Base-by-base conservation (phyloP, 2,113 vertebrate species). In the Rhizomys pruinosus region DNA sequence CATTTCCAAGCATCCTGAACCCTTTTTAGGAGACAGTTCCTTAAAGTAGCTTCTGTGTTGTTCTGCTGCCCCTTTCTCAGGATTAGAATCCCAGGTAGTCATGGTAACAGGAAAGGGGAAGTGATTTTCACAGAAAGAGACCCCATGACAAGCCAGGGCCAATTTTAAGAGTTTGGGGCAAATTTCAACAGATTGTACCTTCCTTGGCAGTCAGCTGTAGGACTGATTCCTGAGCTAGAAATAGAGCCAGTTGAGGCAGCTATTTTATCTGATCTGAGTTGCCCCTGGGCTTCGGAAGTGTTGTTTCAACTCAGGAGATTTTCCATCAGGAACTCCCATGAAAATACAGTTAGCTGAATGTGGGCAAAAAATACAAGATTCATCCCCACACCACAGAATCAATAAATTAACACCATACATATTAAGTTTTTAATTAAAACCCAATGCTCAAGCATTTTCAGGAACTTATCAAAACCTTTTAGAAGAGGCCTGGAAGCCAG, bases 381-480 rank as follows among this genome's bases (percentile, higher is more conserved):
- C 89, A 71, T 95, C 92, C 74, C 85, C 85, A 42, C 77, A 22
- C 84, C 47, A 92, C 93, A 96, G 97, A 95, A 96, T 96, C 96
- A 93, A 96, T 97, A 97, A 85, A 98, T 97, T 97, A 97, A 96
- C 97, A 98, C 90, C 92, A 96, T 97, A 94, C 96, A 97, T 94
- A 98, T 97, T 97, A 97, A 97, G 94, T 96, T 96, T 98, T 98
- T 97, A 98, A 98, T 98, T 98, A 98, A 98, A 98, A 97, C 94
- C 80, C 95, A 97, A 97, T 91, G 94, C 94, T 96, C 94, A 90
- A 95, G 84, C 96, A 95, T 97, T 97, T 97, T 97, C 96, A 94
- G 95, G 97, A 97, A 97, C 92, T 90, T 97, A 97, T 97, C 96
- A 97, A 97, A 97, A 94, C 84, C 95, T 88, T 94, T 93, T 96